Evolutionary conservation across 1,140 invertebrate species (phyloP).

Genomic region (Alviniconcha marisindica): DNA sequence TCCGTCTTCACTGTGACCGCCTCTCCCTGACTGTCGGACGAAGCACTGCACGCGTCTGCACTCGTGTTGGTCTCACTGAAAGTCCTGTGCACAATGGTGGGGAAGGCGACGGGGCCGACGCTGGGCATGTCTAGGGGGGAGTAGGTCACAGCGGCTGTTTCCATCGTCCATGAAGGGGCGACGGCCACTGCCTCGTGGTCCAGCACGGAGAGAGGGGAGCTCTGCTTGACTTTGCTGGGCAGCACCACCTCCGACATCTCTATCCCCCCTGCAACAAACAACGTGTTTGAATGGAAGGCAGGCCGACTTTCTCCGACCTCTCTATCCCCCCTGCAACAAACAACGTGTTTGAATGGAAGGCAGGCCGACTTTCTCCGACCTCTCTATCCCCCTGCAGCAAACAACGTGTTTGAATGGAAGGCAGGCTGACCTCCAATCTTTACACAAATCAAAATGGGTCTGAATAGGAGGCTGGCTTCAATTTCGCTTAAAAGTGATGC

Average conservation of each 20-base stretch:
- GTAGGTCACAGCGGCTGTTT: not conserved
- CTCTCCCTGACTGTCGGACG: slow-evolving; percentile 1
- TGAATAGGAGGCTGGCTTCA: too few species aligned
- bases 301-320: too few species aligned
- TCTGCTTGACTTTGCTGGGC: slow-evolving; percentile 32
- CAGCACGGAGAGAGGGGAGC: not conserved
- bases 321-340: too few species aligned
- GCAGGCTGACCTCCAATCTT: too few species aligned
- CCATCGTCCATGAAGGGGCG: not conserved
- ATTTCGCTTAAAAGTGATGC: too few species aligned
- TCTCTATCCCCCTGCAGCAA: too few species aligned
- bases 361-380: too few species aligned
- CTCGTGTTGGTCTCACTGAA: not conserved
- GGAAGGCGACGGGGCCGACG: not conserved
- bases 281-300: too few species aligned
- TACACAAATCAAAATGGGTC: too few species aligned
- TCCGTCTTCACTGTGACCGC: slow-evolving; percentile 18
- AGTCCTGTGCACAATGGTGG: not conserved
- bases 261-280: slow-evolving; percentile 38
- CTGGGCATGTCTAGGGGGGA: not conserved
- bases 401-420: too few species aligned
- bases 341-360: too few species aligned
- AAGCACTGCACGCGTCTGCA: not conserved
- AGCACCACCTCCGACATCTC: slow-evolving; percentile 39
- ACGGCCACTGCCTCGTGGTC: not conserved